Percentiles rank a stretch among this genome's conserved stretches.
Evolutionary conservation across 2,888 invertebrate genomes (phyloP).

Genomic region (Amiota minor): DNA sequence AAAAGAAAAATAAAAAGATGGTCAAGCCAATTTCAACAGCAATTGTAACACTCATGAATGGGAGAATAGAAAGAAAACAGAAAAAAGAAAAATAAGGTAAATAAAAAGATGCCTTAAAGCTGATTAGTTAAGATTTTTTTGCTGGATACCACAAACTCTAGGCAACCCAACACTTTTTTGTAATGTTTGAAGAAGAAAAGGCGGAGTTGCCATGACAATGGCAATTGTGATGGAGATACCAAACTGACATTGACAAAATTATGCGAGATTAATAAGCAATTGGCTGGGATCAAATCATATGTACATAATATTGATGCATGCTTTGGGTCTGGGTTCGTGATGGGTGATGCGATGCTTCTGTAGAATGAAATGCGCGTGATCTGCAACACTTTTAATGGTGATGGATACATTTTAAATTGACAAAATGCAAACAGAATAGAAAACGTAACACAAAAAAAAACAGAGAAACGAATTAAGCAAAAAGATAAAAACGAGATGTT

Average conservation of each 20-base stretch:
- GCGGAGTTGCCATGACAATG: not conserved
- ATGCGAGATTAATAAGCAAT: conserved; percentile 13
- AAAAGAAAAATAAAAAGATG: not conserved
- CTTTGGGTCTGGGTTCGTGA: too few relatives aligned
- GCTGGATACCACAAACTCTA: not conserved
- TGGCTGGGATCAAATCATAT: not conserved
- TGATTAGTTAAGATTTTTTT: conserved; percentile 16
- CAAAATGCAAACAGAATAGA: conserved; percentile 25
- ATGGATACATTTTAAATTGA: conserved; percentile 23
- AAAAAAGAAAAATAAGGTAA: too few relatives aligned
- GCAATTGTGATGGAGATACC: too few relatives aligned
- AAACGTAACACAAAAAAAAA: not conserved
- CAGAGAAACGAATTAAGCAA: not conserved
- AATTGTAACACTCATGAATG: conserved; percentile 4
- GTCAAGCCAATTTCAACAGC: conserved; percentile 1
- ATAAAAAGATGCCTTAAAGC: conserved; percentile 15
- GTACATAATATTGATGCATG: not conserved
- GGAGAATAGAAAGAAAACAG: not conserved
- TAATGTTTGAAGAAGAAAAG: not conserved
- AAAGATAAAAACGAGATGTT: not conserved
- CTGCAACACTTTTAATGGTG: conserved; percentile 5
- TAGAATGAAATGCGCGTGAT: not conserved
- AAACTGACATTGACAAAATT: conserved; percentile 18
- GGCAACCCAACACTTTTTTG: too few relatives aligned
- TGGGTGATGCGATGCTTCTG: not conserved